Percentiles rank a stretch among this genome's conserved stretches.
phyloP scores from a whole-genome alignment of 2,888 invertebrate genomes.

The Cryptus armator region DNA sequence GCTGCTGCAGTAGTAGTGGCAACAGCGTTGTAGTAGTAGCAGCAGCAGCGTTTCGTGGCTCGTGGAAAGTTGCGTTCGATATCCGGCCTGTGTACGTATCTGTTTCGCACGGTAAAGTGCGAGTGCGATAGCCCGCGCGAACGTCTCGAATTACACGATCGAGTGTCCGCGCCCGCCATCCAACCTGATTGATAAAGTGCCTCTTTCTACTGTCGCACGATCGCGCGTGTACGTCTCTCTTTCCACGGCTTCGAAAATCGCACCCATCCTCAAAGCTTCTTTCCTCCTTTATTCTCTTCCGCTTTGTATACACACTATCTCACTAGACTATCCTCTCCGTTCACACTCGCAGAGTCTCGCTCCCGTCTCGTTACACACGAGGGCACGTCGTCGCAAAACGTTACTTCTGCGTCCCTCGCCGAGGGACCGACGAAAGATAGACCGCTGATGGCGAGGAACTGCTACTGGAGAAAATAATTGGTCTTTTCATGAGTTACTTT shows the following conservation, averaged over 20 bases:
- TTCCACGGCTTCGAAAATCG: slow-evolving; percentile 30
- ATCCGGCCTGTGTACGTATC: slow-evolving; percentile 49
- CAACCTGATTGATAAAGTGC: slow-evolving; percentile 68
- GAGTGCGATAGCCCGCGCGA: slow-evolving; percentile 48
- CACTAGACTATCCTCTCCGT: slow-evolving; percentile 4
- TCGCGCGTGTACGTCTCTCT: slow-evolving; percentile 57
- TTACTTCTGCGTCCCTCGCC: slow-evolving; percentile 3
- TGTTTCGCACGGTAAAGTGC: slow-evolving; percentile 39
- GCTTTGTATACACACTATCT: slow-evolving; percentile 8
- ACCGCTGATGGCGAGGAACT: slow-evolving; percentile 22
- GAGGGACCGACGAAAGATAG: slow-evolving; percentile 31
- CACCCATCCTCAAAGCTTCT: slow-evolving; percentile 10
- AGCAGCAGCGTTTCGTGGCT: slow-evolving; percentile 3
- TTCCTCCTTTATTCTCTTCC: slow-evolving; percentile 25
- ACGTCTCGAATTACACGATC: slow-evolving; percentile 67
- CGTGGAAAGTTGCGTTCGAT: slow-evolving; percentile 60
- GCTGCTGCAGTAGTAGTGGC: slow-evolving; percentile 8
- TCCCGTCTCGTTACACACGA: slow-evolving; percentile 33
- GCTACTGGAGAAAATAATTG: slow-evolving; percentile 41
- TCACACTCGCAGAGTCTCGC: slow-evolving; percentile 8
- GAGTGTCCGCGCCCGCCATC: slow-evolving; percentile 56
- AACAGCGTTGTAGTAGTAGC: neutral
- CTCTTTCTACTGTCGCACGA: slow-evolving; percentile 58
- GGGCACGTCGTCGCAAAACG: slow-evolving; percentile 43
- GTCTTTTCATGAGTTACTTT: slow-evolving; percentile 39